Base-by-base conservation (phyloP, 1,140 invertebrate species). In the Drosophila bipectinata region DNA sequence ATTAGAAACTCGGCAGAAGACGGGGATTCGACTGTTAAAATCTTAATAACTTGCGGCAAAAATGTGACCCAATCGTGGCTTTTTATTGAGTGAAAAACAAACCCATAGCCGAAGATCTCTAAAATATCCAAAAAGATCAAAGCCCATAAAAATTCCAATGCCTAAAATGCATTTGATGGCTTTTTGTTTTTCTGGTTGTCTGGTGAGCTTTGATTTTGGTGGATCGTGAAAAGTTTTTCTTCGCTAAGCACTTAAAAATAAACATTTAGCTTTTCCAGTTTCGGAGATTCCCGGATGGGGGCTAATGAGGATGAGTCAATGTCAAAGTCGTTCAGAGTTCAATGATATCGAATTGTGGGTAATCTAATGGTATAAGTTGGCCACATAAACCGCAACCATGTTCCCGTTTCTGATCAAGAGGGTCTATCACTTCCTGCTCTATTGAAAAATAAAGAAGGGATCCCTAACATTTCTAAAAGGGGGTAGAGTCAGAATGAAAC, bases 41-140 rank as follows among this genome's bases (percentile, higher is more conserved):
- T 71, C 74, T 87, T 77, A 81, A 85, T 87, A 87, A 87, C 64
- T 75, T 77, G 81, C 81, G 67, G 64, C 72, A 80, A 84, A 85
- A 84, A 77, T 87, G 74, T 57, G 74, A 39, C 59, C 51, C 69
- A 32, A 72, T 75, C 82, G 53, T 44, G 21, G 69, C 62, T 73
- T 84, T 85, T 87, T 85, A 85, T 85, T 78, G 82, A 82, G 78
- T 83, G 83, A 88, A 87, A 87, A 87, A 83, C 78, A 87, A 87
- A 88, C 59, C 76, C 59, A 60, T 60, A 44, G 30, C 9, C 48
- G 24, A 34, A 77, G 64, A 73, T 81, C 77, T 84, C 71, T 73
- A 54, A 84, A 77, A 84, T 77, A 79, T 64, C 75, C 63, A 12
- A 67, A 67, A 58, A 72, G 37, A 85, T 87, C 82, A 85, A 51